These are phyloP conservation scores for Anguilla rostrata DNA, from an alignment of 2,113 vertebrate genomes.

Conservation along the genomic window DNA sequence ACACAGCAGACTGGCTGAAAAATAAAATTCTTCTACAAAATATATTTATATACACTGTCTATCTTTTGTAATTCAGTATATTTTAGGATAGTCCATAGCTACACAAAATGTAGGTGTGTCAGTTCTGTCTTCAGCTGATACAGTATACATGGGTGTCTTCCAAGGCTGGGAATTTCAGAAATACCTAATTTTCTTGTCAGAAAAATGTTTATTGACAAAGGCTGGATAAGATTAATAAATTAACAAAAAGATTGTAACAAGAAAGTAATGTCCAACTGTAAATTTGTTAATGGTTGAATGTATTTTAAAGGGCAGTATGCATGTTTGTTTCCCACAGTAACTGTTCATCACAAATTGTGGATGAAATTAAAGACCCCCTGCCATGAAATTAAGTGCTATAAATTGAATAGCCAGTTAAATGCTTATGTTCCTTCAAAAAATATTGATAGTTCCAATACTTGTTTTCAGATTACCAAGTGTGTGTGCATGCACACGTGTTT, in stretches of 20 bases:
- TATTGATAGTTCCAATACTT: no score
- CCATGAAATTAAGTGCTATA: not conserved
- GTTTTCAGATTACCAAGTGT: no score
- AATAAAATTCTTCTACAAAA: no score
- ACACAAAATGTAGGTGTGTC: no score
- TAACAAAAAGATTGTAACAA: not conserved
- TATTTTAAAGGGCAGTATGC: not conserved
- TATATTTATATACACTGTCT: no score
- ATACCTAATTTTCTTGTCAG: not conserved
- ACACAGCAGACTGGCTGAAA: no score
- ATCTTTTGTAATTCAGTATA: no score
- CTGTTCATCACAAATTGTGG: not conserved
- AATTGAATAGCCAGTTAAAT: no score
- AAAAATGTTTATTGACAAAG: not conserved
- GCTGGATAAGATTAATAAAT: constrained; percentile 4
- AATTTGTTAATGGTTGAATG: not conserved
- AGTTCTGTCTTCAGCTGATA: no score
- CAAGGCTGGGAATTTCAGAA: not conserved
- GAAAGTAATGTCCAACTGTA: not conserved
- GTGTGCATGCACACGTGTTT: no score
- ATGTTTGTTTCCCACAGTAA: not conserved
- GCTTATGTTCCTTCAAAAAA: no score
- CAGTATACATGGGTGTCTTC: not conserved
- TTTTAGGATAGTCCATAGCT: no score
- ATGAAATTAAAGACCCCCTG: not conserved